These are phyloP conservation scores for Petrocephalus schoutedeni DNA, from an alignment of 2,797 vertebrate genomes.

Conservation along the genomic window DNA sequence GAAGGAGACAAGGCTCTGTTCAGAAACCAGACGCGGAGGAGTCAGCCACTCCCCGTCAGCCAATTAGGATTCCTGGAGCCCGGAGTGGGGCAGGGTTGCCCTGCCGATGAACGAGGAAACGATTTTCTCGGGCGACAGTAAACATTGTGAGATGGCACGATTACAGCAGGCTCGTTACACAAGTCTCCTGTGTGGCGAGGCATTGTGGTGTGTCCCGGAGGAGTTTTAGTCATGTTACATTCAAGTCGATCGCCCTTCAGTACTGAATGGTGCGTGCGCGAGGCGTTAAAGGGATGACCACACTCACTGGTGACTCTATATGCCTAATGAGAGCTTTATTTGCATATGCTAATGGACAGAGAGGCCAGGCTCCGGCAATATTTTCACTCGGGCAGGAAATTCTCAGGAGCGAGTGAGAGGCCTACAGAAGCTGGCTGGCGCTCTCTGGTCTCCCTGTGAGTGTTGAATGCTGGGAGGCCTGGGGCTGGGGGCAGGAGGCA, in stretches of 20 bases:
- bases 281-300: not conserved
- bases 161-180: not conserved
- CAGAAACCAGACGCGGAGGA: not conserved
- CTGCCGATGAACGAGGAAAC: constrained; percentile 2
- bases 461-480: not conserved
- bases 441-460: not conserved
- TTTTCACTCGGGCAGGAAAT: not conserved
- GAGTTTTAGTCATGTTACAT: not conserved
- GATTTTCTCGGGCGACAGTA: constrained; percentile 8
- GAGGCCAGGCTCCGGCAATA: not conserved
- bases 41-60: not conserved
- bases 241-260: not conserved
- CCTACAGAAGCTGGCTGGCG: not conserved
- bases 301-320: not conserved
- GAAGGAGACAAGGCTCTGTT: constrained; percentile 18
- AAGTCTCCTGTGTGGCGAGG: not conserved
- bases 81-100: not conserved
- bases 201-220: not conserved
- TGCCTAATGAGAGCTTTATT: not conserved
- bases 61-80: not conserved
- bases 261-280: not conserved
- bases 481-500: not conserved
- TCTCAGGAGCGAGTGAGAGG: not conserved
- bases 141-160: not conserved
- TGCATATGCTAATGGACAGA: not conserved